Evolutionary conservation across 1,140 invertebrate species (phyloP), one percentile per base, ranked within the genome.

Genomic region (Oncopodura yosiiana): DNA sequence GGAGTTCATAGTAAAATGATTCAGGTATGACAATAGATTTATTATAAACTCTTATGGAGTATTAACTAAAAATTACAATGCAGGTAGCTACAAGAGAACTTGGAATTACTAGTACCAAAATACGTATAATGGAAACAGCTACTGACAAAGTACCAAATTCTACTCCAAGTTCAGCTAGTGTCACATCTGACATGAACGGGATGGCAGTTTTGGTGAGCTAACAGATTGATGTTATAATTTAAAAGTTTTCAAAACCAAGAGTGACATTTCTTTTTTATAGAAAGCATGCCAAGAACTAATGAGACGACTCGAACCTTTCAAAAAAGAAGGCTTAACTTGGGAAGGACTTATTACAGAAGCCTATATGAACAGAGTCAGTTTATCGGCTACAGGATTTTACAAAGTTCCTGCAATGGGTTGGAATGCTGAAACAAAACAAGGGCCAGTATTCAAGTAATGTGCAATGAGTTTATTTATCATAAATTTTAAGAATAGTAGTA

Each of bases 141-240:
- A 94, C 91, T 0, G 88, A 94, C 66, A 94, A 92, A 73, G 88
- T 96, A 1, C 90, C 93, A 0, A 96, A 97, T 69, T 86, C 89
- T 0, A 86, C 87, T 21, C 77, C 92, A 0, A 94, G 93, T 9
- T 92, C 92, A 24, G 94, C 87, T 2, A 94, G 89, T 72, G 77
- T 80, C 34, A 82, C 86, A 8, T 94, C 91, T 1, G 93, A 96
- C 77, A 68, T 96, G 0, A 94, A 95, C 72, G 93, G 93, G 58
- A 89, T 93, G 83, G 94, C 94, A 18, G 79, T 96, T 36, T 68
- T 90, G 63, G 82, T 84, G 71, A 73, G 72, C 69, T n/a, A 9
- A 12, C 11, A 34, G 6, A 8, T 34, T 34, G 14, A 9, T 34
- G 14, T 9, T 19, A 5, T 18, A 39, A 39, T 36, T 4, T 2